Evolutionary conservation across 1,140 invertebrate species (phyloP), one percentile per base, ranked within the genome.

Genomic region (Episyrphus balteatus): DNA sequence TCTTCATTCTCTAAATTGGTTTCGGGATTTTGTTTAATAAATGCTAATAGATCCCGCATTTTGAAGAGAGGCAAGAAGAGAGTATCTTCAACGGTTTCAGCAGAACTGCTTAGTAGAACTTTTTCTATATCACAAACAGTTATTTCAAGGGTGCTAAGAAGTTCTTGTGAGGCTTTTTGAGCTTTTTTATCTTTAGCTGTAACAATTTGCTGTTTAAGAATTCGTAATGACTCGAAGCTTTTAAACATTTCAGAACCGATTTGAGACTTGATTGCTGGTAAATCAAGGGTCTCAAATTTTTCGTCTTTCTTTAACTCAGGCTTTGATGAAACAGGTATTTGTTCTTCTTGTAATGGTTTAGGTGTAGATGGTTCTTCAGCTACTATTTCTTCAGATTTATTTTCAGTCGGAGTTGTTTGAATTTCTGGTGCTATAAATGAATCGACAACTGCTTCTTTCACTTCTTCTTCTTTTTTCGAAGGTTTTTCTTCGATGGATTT

Each of bases 11-110:
- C 33, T 37, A 15, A 31, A 38, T 46, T 37, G 55, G 49, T 11
- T 44, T 48, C 32, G 42, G 49, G 18, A 46, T 39, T 13, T 45
- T 40, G 32, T 51, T 52, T 44, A 40, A 45, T 47, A 37, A 46
- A 41, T 21, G 48, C 21, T 19, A 51, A 13, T 15, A 54, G 38
- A 34, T 49, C 45, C 37, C 49, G 51, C 18, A 51, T 44, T 44
- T 53, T 56, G 43, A 53, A 44, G 10, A 52, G 36, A 14, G 32
- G 50, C 14, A 50, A 37, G 30, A 55, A 51, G 37, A 55, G 39
- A 9, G 38, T 34, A 49, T 59, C 55, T 47, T 57, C 48, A 10
- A 56, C 46, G 5, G 19, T 15, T 44, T 37, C 44, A 8, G 42
- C 15, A 14, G 36, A 34, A 32, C 34, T 39, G 11, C 6, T 43